Base-by-base conservation (phyloP, 2,113 vertebrate species). In the Zeus faber region DNA sequence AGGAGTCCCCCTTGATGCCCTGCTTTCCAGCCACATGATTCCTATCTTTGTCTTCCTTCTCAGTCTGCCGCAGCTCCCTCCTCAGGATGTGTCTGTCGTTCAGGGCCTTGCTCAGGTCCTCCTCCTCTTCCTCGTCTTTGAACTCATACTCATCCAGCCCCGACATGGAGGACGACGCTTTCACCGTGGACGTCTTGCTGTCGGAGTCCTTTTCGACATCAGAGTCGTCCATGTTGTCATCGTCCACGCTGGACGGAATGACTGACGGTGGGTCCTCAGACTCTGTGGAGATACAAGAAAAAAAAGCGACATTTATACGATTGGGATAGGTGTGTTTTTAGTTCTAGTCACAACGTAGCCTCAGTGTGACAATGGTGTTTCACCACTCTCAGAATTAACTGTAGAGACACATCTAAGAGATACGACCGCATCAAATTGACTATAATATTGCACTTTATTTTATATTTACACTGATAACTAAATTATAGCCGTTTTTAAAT, bases 91-190 rank as follows among this genome's bases (percentile, higher is more conserved):
- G 93, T 40, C 93, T 89, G 31, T 95, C 93, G 23, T 96, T 95
- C 0, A 96, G 80, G 67, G 92, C 92, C 85, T 79, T 97, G 93
- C 57, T 93, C 20, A 96, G 77, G 79, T 97, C 93, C 52, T 94
- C 87, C 67, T 90, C 90, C 46, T 90, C 89, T 10, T 92, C 90
- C 43, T 92, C 91, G 22, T 99, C 97, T 85, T 98, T 99, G 84
- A 99, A 98, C 65, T 98, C 97, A 11, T 99, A 99, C 58, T 98
- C 97, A 74, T 98, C 97, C 73, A 97, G 81, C 45, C 93, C 93
- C 23, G 91, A 91, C 43, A 81, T 47, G 17, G 92, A 90, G 51
- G 90, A 86, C 0, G 92, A 88, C n/a, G 89, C 88, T 66, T 96
- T 97, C 59, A 58, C 89, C 2, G 91, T 81, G 0, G 56, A 57